Conservation (phyloP, 2,113 vertebrate genomes). For the Psilopsiagon aymara region DNA sequence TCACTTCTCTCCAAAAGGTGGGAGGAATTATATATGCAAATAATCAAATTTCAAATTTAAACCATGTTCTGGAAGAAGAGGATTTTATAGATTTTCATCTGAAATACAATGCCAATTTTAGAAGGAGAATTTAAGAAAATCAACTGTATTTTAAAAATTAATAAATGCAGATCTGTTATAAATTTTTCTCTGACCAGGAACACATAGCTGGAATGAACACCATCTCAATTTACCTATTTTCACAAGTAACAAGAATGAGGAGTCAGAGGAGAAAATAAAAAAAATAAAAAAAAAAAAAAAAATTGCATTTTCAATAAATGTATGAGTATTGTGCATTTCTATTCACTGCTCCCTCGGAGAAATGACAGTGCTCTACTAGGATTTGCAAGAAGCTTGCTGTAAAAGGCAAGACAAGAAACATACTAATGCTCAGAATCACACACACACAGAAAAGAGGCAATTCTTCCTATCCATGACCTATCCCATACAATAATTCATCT, state of each 20-base stretch:
- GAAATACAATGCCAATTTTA: background rate
- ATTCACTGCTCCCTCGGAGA: background rate
- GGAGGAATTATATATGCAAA: background rate
- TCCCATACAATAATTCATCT: background rate
- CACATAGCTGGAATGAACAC: background rate
- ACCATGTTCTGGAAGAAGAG: background rate
- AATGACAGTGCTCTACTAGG: background rate
- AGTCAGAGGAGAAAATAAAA: background rate
- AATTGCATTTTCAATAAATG: background rate
- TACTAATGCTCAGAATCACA: background rate
- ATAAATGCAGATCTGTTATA: background rate
- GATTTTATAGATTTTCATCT: background rate
- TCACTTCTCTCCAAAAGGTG: background rate
- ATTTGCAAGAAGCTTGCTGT: background rate
- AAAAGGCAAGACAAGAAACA: background rate
- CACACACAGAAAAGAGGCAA: background rate
- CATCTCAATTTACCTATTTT: background rate
- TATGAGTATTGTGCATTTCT: background rate
- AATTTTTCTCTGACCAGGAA: background rate
- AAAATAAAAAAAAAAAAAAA: background rate
- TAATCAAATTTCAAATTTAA: background rate
- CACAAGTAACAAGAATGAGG: fast-evolving
- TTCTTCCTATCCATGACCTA: background rate
- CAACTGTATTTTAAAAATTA: background rate
- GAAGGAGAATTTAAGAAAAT: background rate